Evolutionary conservation across 2,797 vertebrate species (phyloP), one percentile per base, ranked within the genome.

Genomic region (Tauraco hartlaubi): DNA sequence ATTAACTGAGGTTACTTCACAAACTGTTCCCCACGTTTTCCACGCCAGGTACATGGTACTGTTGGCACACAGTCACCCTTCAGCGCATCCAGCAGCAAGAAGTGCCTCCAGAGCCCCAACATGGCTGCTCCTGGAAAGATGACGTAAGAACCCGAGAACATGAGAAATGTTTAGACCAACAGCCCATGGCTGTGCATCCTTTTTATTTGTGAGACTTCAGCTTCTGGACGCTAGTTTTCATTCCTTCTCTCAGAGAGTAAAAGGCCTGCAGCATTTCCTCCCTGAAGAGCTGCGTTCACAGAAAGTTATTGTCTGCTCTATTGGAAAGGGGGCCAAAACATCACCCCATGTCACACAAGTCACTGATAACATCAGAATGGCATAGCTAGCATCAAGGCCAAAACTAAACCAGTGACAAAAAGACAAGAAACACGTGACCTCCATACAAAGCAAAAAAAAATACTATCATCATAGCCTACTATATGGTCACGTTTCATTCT

Each of bases 321-420:
- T 72, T 16, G 29, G 33, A 71, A 85, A 87, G 3, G 11, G 35
- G 13, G 18, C 43, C 61, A 71, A 48, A 91, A 49, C 35, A 77
- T 39, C 77, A 39, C 12, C 31, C 33, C 22, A 4, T 76, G 86
- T 88, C 63, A 85, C 55, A 67, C 21, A 44, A 11, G 28, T 54
- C 52, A 56, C 37, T 63, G 52, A 63, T 72, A 87, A 81, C 3
- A 1, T 39, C 54, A 74, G 23, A 77, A 58, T 2, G 3, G 17
- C n/a, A 39, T 7, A 74, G 48, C 35, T 79, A 46, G 76, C 23
- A 52, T 15, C n/a, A 81, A 52, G 31, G 55, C 25, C 72, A 63
- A 82, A 87, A 77, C 51, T 62, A 85, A 94, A 84, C 8, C 55
- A 35, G 31, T 14, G 29, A 82, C n/a, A 44, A 82, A 85, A 90